Conservation (phyloP, 2,113 vertebrate genomes). For the Balaeniceps rex region DNA sequence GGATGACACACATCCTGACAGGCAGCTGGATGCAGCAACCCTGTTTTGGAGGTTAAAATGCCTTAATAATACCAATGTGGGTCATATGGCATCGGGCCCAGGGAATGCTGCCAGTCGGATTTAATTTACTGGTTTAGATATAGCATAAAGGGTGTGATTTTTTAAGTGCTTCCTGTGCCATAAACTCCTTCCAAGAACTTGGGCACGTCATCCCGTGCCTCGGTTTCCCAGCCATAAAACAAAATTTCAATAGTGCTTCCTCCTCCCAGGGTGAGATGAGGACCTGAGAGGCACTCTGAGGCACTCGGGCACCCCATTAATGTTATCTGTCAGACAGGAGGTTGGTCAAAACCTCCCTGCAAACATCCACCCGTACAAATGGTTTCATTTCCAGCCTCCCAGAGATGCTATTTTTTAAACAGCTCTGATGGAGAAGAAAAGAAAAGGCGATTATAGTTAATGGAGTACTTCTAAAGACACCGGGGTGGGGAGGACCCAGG, state of each 20-base stretch:
- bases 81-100: neutral
- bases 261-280: neutral
- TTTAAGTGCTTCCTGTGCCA: neutral
- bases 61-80: neutral
- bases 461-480: rapidly evolving
- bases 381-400: neutral
- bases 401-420: neutral
- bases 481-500: rapidly evolving
- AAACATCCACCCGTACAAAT: neutral
- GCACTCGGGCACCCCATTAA: neutral
- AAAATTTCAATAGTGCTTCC: neutral
- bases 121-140: neutral
- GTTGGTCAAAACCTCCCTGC: neutral
- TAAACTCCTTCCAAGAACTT: neutral
- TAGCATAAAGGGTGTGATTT: neutral
- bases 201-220: rapidly evolving
- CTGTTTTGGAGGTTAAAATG: neutral
- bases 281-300: neutral
- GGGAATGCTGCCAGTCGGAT: neutral
- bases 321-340: neutral
- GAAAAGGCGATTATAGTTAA: neutral
- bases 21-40: neutral
- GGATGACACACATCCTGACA: too few relatives aligned
- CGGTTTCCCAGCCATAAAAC: neutral
- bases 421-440: neutral